Percentiles rank a stretch among this genome's conserved stretches.
phyloP scores from a whole-genome alignment of 37 sponge, comb jelly and placozoan genomes.

The Hexactinellida sp. region DNA sequence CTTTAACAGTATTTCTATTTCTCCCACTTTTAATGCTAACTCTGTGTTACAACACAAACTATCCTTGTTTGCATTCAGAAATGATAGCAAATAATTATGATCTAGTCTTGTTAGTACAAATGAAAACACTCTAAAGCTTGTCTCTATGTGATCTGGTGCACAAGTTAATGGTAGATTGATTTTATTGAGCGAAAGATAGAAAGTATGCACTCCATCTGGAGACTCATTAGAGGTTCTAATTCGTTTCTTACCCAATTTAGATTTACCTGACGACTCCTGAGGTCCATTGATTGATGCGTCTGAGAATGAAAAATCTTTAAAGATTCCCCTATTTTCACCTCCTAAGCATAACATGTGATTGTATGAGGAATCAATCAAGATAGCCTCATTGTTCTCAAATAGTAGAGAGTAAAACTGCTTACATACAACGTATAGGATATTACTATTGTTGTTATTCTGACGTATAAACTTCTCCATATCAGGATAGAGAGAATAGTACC shows the following conservation, averaged over 20 bases:
- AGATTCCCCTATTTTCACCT: neutral
- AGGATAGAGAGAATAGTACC: neutral
- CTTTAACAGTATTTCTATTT: neutral
- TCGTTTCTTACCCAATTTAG: too few species aligned
- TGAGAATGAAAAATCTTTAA: neutral
- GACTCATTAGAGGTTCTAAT: neutral
- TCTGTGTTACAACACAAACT: neutral
- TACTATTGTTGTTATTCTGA: neutral
- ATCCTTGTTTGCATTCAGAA: neutral
- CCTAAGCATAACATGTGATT: neutral
- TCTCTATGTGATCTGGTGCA: neutral
- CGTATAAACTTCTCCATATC: neutral
- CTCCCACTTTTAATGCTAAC: neutral
- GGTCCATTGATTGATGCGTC: neutral
- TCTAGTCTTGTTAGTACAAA: neutral
- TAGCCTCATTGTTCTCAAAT: neutral
- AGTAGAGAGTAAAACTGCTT: neutral
- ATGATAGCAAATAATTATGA: neutral
- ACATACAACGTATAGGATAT: neutral
- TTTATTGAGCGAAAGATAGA: neutral
- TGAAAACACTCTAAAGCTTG: neutral
- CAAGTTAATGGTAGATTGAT: neutral
- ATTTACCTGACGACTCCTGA: too few species aligned
- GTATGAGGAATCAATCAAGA: neutral
- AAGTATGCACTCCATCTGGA: too few species aligned